Evolutionary conservation across 1,140 invertebrate species (phyloP).

Genomic region (Melitaea cinxia): DNA sequence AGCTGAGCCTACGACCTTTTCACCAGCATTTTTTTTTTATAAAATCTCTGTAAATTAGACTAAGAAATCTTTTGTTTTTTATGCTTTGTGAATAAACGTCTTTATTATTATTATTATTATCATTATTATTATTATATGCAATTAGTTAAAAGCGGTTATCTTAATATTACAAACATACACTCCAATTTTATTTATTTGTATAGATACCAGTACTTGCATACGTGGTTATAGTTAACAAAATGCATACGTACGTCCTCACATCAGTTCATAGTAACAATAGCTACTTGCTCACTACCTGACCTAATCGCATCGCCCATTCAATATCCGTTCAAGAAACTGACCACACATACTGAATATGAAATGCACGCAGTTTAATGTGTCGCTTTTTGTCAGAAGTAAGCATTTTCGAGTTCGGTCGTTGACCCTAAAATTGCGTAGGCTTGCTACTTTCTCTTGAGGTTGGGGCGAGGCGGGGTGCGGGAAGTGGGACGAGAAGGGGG

Average conservation of each 20-base stretch:
- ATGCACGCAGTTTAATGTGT: slow-evolving; percentile 75
- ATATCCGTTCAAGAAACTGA: slow-evolving; percentile 73
- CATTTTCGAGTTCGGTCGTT: slow-evolving; percentile 78
- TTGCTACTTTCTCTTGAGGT: slow-evolving; percentile 78
- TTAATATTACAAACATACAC: too few relatives aligned
- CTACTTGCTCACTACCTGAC: slow-evolving; percentile 54
- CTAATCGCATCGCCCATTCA: slow-evolving; percentile 67
- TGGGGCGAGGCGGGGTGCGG: slow-evolving; percentile 60
- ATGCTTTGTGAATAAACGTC: too few relatives aligned
- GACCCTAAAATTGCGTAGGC: slow-evolving; percentile 80
- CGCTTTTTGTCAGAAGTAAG: slow-evolving; percentile 78
- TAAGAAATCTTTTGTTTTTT: too few relatives aligned
- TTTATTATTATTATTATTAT: too few relatives aligned
- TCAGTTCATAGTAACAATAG: slow-evolving; percentile 49
- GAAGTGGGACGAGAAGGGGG: slow-evolving; percentile 62
- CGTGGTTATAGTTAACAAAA: not conserved
- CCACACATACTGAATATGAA: slow-evolving; percentile 78
- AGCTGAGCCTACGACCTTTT: too few relatives aligned
- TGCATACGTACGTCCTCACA: slow-evolving; percentile 12
- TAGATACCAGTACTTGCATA: not conserved
- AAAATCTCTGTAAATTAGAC: too few relatives aligned
- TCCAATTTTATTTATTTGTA: too few relatives aligned
- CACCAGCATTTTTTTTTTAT: too few relatives aligned
- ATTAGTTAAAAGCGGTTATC: too few relatives aligned
- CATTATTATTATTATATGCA: too few relatives aligned